Evolutionary conservation across 1,140 invertebrate genomes (phyloP).

Genomic region (Papilio aristodemus): DNA sequence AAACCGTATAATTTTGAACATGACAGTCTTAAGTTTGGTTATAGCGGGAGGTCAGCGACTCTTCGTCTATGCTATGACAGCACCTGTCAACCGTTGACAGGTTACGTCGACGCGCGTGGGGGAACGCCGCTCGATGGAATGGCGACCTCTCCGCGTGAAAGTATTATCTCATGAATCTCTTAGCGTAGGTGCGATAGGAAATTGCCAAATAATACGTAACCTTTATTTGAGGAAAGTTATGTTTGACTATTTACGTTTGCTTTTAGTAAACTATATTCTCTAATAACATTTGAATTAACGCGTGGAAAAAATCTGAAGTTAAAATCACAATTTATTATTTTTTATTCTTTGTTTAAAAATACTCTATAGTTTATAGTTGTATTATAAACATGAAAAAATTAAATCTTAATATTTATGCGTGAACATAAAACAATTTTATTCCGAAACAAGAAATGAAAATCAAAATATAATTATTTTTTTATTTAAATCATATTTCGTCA

Average conservation of each 20-base stretch:
- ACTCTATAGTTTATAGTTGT: too few species aligned
- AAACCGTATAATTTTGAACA: not conserved
- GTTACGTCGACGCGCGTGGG: constrained; percentile 13
- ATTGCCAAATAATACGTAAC: constrained; percentile 16
- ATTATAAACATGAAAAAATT: too few species aligned
- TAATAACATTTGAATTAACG: not conserved
- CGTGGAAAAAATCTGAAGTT: too few species aligned
- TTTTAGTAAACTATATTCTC: not conserved
- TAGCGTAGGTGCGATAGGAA: constrained; percentile 16
- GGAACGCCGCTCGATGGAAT: not conserved
- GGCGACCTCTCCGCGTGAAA: constrained; percentile 12
- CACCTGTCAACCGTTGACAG: constrained; percentile 14
- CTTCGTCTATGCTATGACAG: constrained; percentile 11
- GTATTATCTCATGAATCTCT: constrained; percentile 1
- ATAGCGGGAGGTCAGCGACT: constrained; percentile 1
- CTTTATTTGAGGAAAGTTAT: constrained; percentile 14
- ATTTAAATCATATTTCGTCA: too few species aligned
- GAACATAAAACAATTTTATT: too few species aligned
- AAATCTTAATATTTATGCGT: too few species aligned
- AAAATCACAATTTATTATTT: too few species aligned
- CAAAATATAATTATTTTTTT: too few species aligned
- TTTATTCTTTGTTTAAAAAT: too few species aligned
- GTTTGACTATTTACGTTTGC: not conserved
- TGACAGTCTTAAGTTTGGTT: not conserved
- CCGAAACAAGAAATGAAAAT: too few species aligned